Base-by-base conservation (phyloP, 2,113 vertebrate genomes). In the Hiodon alosoides region DNA sequence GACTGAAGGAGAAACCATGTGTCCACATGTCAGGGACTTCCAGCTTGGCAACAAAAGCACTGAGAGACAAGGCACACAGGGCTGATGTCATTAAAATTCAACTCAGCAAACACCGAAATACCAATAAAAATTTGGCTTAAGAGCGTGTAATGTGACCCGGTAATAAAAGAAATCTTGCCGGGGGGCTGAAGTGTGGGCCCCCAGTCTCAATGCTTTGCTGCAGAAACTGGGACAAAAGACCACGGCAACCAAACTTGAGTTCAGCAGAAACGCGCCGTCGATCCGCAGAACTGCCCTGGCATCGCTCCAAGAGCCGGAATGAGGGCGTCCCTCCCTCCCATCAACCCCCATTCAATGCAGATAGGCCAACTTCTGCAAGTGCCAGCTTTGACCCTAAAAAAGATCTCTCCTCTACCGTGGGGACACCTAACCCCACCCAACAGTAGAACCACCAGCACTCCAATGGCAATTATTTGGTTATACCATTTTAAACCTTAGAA, bases 151-250 rank as follows among this genome's bases (percentile, higher is more conserved):
- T 31, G 69, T 68, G 73, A 69, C 46, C 46, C 73, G 65, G 31
- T 77, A 76, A 78, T 76, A 77, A 77, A 78, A 74, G 71, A 73
- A 57, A 46, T 71, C 71, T 61, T 79, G 76, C 60, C 75, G 17
- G n/a, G 60, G 76, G 71, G 71, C 57, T 14, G 66, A 69, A 75
- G 75, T 71, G 72, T 7, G 75, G 77, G 64, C 51, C 69, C 59
- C 73, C 71, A 11, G 62, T 50, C 16, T 54, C 70, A 55, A 75
- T 61, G 10, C 7, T 31, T 46, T 50, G 46, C 46, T 59, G 53
- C 61, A 75, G 6, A 17, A 47, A 17, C 47, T 51, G n/a, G 51
- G 73, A 71, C 72, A 71, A 76, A 71, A 53, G 8, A n/a, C 16
- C 16, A n/a, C 68, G 9, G 68, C n/a, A 71, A 66, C 53, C 57